Evolutionary conservation across 2,113 vertebrate species (phyloP), one percentile per base, ranked within the genome.

Genomic region (Ceuthmochares aereus): DNA sequence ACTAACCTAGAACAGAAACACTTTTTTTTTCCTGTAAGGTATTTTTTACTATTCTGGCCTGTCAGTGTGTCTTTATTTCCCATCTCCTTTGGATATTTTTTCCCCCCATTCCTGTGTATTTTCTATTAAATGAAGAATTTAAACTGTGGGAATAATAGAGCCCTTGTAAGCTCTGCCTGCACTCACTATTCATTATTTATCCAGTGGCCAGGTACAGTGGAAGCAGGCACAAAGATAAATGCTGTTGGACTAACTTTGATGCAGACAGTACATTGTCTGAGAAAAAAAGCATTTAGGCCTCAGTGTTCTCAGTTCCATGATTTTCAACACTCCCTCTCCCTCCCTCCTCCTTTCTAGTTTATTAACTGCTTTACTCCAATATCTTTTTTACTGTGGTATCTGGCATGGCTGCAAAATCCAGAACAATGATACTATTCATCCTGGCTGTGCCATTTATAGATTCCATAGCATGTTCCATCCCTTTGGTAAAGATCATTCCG

Each of bases 401-500:
- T 95, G 92, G 86, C 85, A 77, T 80, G 94, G 60, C 93, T 94
- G 88, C 67, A 88, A 95, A 96, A 95, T 67, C 82, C 92, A 85
- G 88, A 69, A 96, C 93, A 96, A 96, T 97, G 77, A 66, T 92
- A 43, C 81, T 83, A 96, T 94, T 96, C 92, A 97, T 96, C 81
- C 94, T 42, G 64, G 81, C 92, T 95, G 93, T 95, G 93, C 95
- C 97, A 93, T 97, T 97, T 97, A 94, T 86, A 94, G 96, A 96
- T 95, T 94, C 90, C 93, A 96, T 96, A 95, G 79, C 68, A 84
- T 75, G 58, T 55, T 66, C 32, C 74, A 89, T 95, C 89, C 73
- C 93, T 91, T 94, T 90, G 90, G 92, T 97, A 97, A 97, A 93
- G 94, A 97, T 96, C 90, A 97, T 96, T 95, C 96, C 84, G 81